phyloP scores from a whole-genome alignment of 2,113 vertebrate species.

The Narcine bancroftii region DNA sequence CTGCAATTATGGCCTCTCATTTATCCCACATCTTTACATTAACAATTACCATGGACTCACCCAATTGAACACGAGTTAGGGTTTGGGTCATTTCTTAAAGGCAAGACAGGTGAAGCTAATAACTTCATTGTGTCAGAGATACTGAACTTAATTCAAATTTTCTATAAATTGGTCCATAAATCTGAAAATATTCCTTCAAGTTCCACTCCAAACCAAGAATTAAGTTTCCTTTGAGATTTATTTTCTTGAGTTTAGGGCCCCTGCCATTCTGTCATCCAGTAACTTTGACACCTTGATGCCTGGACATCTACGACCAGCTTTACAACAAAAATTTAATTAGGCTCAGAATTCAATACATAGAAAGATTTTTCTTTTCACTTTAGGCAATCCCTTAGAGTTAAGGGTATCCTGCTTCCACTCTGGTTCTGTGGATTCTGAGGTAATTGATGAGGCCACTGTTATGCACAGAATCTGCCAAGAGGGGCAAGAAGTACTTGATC shows the following conservation, averaged over 20 bases:
- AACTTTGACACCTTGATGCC: neutral
- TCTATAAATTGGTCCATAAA: neutral
- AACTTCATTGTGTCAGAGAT: neutral
- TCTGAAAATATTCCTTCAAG: neutral
- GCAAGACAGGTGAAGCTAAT: neutral
- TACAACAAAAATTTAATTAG: neutral
- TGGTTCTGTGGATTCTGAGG: too few relatives aligned
- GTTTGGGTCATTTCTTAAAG: neutral
- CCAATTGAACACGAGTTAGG: neutral
- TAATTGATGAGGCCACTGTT: too few relatives aligned
- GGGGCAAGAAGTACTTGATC: too few relatives aligned
- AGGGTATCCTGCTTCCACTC: too few relatives aligned
- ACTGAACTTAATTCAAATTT: neutral
- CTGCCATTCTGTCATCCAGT: neutral
- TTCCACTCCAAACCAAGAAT: neutral
- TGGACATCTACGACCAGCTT: neutral
- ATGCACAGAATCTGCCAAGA: too few relatives aligned
- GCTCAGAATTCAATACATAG: neutral
- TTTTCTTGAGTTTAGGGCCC: too few relatives aligned
- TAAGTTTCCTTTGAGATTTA: neutral
- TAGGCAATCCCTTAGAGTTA: too few relatives aligned
- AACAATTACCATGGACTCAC: neutral
- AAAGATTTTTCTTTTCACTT: neutral
- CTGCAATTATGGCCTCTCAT: neutral
- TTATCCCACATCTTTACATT: neutral